Evolutionary conservation across 1,140 invertebrate species (phyloP), one percentile per base, ranked within the genome.

Genomic region (Maconellicoccus hirsutus): DNA sequence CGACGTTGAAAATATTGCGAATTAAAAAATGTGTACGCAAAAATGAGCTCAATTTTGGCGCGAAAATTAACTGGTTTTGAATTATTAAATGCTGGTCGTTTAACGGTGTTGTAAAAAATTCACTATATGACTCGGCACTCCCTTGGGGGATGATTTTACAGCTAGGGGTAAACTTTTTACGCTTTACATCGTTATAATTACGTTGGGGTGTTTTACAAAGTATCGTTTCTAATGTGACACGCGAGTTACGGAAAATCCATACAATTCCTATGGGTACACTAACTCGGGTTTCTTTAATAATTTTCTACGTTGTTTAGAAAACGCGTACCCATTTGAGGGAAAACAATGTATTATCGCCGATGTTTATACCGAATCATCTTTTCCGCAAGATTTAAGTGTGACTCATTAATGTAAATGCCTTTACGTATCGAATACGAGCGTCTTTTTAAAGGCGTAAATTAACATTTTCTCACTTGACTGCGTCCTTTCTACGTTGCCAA

Each of bases 121-220:
- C 21, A 66, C 61, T 25, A 66, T 66, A 66, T 66, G 61, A 66
- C 61, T 66, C 10, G 21, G 3, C 22, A 23, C 61, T 66, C 61
- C 25, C 61, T 3, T 26, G 61, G 25, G 61, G 25, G 22, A 23
- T 23, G 61, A 25, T 66, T 66, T 66, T 66, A 26, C 61, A 23
- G 61, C 16, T 66, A 66, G 25, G 61, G 61, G 61, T 26, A 26
- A 66, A 66, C 25, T 26, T 66, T 66, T 66, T 66, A 66, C 61
- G 25, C 61, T 23, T 66, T 66, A 66, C 61, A 66, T 26, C 22
- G 22, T 66, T 66, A 66, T 66, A 66, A 66, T 66, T 66, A 66
- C 61, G 61, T 66, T 66, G 61, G 61, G 61, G 61, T 66, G 61
- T 66, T 66, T 66, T 66, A 66, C 25, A 66, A 66, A 66, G 19